These are phyloP conservation scores for Achlya flavicornis DNA, from an alignment of 2,888 invertebrate genomes.

Conservation along the genomic window DNA sequence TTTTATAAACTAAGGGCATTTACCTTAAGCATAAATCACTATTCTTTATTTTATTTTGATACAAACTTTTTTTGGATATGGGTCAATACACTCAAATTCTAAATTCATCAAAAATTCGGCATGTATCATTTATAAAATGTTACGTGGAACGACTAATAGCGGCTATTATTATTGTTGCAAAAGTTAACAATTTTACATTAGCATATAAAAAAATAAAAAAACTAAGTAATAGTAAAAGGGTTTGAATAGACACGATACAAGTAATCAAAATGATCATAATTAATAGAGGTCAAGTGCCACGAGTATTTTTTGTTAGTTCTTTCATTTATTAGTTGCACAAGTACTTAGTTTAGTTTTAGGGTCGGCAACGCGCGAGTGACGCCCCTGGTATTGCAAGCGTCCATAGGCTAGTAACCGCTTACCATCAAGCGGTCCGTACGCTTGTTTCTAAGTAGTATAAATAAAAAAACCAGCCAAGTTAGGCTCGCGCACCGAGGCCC, in stretches of 20 bases:
- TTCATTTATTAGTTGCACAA: constrained; percentile 5
- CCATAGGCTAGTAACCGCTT: too few relatives aligned
- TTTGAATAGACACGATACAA: constrained; percentile 1
- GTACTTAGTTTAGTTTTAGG: too few relatives aligned
- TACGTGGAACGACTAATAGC: neutral
- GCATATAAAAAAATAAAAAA: neutral
- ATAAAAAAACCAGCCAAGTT: too few relatives aligned
- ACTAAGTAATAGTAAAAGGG: neutral
- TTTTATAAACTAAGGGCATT: too few relatives aligned
- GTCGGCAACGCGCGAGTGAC: too few relatives aligned
- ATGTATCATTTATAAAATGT: neutral
- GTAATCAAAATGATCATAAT: constrained; percentile 7
- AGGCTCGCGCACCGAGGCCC: too few relatives aligned
- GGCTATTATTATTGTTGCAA: neutral
- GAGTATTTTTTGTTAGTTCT: constrained; percentile 4
- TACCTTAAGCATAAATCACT: too few relatives aligned
- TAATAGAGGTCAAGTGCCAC: constrained; percentile 1
- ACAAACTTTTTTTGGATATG: too few relatives aligned
- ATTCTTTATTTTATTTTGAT: too few relatives aligned
- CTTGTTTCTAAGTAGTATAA: too few relatives aligned
- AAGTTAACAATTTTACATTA: neutral
- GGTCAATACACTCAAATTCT: neutral
- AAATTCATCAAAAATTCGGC: neutral
- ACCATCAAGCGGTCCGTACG: too few relatives aligned
- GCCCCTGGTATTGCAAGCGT: too few relatives aligned